Conservation (phyloP, 2,113 vertebrate species). For the Ranitomeya variabilis region DNA sequence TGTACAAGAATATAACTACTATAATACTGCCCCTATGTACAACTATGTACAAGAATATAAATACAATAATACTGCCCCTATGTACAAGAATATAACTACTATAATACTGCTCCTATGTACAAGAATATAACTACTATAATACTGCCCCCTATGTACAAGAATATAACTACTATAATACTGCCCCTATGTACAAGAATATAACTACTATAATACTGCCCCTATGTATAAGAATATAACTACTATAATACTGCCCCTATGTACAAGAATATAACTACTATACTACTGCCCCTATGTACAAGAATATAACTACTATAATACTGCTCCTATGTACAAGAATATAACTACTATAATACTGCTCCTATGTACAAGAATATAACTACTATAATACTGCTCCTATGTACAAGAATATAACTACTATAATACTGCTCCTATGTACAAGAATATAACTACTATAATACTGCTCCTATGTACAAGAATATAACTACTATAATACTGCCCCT, state of each 20-base stretch:
- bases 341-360: neutral
- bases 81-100: conserved; percentile 10
- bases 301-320: conserved; percentile 15
- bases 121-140: too few species aligned
- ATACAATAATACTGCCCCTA: conserved; percentile 10
- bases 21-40: conserved; percentile 10
- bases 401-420: too few species aligned
- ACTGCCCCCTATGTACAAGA: too few species aligned
- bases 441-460: conserved; percentile 16
- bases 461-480: neutral
- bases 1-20: conserved; percentile 21
- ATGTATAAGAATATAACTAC: too few species aligned
- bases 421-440: neutral
- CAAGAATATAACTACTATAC: too few species aligned
- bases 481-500: too few species aligned
- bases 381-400: too few species aligned
- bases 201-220: too few species aligned
- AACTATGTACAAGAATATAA: conserved; percentile 17
- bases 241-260: too few species aligned
- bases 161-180: too few species aligned
- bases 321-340: neutral
- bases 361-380: neutral
- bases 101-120: neutral
- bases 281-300: neutral
- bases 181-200: too few species aligned